phyloP scores from a whole-genome alignment of 1,140 invertebrate genomes.

The Myzus persicae region DNA sequence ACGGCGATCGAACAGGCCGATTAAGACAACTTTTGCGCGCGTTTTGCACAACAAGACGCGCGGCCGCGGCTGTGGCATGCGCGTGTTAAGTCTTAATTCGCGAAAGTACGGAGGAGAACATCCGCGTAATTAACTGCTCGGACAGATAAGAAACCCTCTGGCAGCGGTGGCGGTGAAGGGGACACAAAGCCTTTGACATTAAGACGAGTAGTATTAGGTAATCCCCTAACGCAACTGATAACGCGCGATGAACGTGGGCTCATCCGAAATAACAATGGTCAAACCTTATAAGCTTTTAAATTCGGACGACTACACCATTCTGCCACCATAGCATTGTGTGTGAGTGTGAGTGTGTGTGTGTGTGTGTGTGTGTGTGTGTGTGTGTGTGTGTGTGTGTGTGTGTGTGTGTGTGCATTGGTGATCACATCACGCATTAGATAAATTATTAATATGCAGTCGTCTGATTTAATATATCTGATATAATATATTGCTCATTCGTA shows the following conservation, averaged over 20 bases:
- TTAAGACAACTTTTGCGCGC: conserved; percentile 40
- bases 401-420: too few species aligned
- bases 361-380: too few species aligned
- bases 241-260: not conserved
- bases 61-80: conserved; percentile 6
- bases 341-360: too few species aligned
- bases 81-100: conserved; percentile 13
- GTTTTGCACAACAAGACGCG: not conserved
- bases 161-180: not conserved
- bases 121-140: conserved; percentile 47
- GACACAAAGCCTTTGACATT: conserved; percentile 46
- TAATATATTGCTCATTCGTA: too few species aligned
- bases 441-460: too few species aligned
- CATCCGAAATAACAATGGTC: conserved; percentile 21
- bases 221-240: conserved; percentile 39
- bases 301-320: not conserved
- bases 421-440: too few species aligned
- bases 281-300: conserved; percentile 38
- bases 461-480: too few species aligned
- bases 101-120: not conserved
- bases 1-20: conserved; percentile 30
- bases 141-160: conserved; percentile 41
- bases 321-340: not conserved
- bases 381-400: too few species aligned
- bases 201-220: conserved; percentile 40